These are phyloP conservation scores for Sebastes nivosus DNA, from an alignment of 2,797 vertebrate genomes.

Conservation along the genomic window DNA sequence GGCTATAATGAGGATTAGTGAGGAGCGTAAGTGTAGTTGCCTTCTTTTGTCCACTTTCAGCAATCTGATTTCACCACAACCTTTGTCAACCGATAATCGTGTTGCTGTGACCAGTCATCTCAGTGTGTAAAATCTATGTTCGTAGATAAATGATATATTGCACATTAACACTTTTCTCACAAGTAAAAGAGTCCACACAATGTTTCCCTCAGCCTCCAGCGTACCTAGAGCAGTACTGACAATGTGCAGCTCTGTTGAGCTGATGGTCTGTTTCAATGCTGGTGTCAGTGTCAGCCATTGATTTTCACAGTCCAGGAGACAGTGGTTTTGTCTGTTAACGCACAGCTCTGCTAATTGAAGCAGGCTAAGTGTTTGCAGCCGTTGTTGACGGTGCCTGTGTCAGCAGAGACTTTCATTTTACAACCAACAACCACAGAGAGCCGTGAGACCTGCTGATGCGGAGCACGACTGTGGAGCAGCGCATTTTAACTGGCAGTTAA, in stretches of 20 bases:
- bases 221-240: neutral
- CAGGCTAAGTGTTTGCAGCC: constrained; percentile 50
- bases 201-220: neutral
- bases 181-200: neutral
- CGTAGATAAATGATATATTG: neutral
- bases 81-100: neutral
- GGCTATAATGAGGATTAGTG: constrained; percentile 1
- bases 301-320: constrained; percentile 47
- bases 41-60: neutral
- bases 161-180: neutral
- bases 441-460: constrained; percentile 2
- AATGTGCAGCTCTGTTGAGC: neutral
- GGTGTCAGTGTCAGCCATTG: constrained; percentile 36
- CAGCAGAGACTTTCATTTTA: constrained; percentile 61
- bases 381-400: constrained; percentile 42
- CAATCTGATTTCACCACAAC: neutral
- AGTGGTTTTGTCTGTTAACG: constrained; percentile 50
- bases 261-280: neutral
- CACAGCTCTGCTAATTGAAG: constrained; percentile 54
- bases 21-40: neutral
- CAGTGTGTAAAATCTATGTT: neutral
- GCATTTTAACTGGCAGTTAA: constrained; percentile 19
- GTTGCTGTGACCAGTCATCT: neutral
- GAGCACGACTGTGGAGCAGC: neutral
- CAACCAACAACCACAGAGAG: constrained; percentile 35